Conservation (phyloP, 2,888 invertebrate species). For the Apocheima hispidaria region DNA sequence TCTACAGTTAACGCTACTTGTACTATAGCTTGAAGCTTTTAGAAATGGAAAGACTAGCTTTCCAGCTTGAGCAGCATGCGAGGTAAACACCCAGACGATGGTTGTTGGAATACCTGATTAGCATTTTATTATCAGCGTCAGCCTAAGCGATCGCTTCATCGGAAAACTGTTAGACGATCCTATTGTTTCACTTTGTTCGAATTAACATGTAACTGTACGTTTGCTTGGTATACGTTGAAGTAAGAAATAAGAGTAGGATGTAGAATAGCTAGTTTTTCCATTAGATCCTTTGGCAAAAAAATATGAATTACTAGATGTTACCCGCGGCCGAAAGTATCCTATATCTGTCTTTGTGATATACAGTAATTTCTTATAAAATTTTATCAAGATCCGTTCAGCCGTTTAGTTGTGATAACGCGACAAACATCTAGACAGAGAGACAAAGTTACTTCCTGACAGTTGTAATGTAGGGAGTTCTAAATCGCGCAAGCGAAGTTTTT, state of each 20-base stretch:
- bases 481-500: too few species aligned
- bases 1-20: slow-evolving; percentile 40
- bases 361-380: too few species aligned
- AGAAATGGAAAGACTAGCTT: slow-evolving; percentile 44
- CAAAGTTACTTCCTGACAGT: too few species aligned
- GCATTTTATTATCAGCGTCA: slow-evolving; percentile 59
- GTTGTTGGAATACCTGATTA: slow-evolving; percentile 57
- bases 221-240: not conserved
- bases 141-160: slow-evolving; percentile 55
- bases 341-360: too few species aligned
- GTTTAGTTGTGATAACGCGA: too few species aligned
- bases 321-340: too few species aligned
- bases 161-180: slow-evolving; percentile 50
- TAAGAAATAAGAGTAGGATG: not conserved
- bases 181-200: slow-evolving; percentile 43
- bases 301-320: too few species aligned
- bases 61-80: too few species aligned
- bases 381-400: too few species aligned
- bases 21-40: slow-evolving; percentile 41
- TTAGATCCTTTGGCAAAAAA: not conserved
- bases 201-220: slow-evolving; percentile 40
- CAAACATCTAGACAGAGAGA: too few species aligned
- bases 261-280: not conserved
- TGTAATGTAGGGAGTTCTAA: too few species aligned
- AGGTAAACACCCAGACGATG: slow-evolving; percentile 64